phyloP scores from a whole-genome alignment of 2,888 invertebrate genomes.

The Melieria crassipennis region DNA sequence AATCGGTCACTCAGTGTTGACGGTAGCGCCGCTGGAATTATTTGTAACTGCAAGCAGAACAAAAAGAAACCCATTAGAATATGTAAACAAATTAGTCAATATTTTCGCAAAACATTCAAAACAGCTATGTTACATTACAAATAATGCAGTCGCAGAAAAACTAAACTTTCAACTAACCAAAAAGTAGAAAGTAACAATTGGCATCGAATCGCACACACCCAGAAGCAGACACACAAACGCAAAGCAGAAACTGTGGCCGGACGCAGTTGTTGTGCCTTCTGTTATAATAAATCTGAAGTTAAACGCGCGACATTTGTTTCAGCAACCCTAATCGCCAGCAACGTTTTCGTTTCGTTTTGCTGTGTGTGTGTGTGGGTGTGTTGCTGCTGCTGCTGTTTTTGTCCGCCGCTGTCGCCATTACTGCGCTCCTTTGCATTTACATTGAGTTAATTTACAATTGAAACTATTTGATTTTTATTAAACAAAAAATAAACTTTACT shows the following conservation, averaged over 20 bases:
- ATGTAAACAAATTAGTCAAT: background rate
- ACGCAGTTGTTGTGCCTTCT: too few species aligned
- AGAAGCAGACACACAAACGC: too few species aligned
- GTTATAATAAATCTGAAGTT: too few species aligned
- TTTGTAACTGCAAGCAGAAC: slow-evolving; percentile 38
- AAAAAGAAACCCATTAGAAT: background rate
- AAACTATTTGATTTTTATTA: too few species aligned
- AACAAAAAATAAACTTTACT: too few species aligned
- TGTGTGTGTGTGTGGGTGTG: slow-evolving; percentile 29
- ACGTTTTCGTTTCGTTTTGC: background rate
- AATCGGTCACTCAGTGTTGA: background rate
- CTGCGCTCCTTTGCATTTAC: too few species aligned
- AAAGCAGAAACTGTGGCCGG: too few species aligned
- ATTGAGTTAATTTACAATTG: too few species aligned
- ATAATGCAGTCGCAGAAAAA: background rate
- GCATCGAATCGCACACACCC: background rate
- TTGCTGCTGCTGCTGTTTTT: slow-evolving; percentile 25
- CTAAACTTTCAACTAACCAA: background rate
- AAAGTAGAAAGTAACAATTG: background rate
- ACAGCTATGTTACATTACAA: background rate
- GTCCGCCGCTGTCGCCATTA: slow-evolving; percentile 13
- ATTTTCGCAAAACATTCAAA: background rate
- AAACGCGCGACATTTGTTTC: too few species aligned
- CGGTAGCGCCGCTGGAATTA: slow-evolving; percentile 28
- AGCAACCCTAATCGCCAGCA: too few species aligned